Base-by-base conservation (phyloP, 2,113 vertebrate species). In the Pseudorasbora parva region DNA sequence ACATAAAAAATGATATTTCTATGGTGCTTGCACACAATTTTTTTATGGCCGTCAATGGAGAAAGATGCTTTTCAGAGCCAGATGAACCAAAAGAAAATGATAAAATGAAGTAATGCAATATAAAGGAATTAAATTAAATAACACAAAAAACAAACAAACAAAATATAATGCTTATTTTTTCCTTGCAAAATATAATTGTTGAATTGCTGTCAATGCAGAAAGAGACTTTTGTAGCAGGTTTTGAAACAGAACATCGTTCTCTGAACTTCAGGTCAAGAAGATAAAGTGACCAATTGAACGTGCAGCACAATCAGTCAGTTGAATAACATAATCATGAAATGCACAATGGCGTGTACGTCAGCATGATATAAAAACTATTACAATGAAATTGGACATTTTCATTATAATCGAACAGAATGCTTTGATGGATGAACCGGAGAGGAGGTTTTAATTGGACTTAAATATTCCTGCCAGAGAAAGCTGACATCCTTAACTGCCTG, bases 341-440 rank as follows among this genome's bases (percentile, higher is more conserved):
- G 8, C 1, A 2, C 30, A 68, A 11, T 11, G 8, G 37, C 21
- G 4, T 10, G 30, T 17, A 30, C 30, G n/a, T n/a, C n/a, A n/a
- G n/a, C n/a, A n/a, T 30, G 3, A 30, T 30, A 30, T 30, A 27
- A 57, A 68, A 7, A 5, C 23, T 9, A 78, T n/a, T 27, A 41
- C 43, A 69, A 71, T n/a, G 14, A 21, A 71, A 10, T 41, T 21
- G 17, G 30, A 68, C 64, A 68, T 37, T n/a, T 68, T 21, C 33
- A 84, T 84, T 57, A 59, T 33, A 56, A 21, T 56, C 12, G 15
- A 15, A 59, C 47, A 25, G 19, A n/a, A 82, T 11, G 57, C 56
- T 7, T 37, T 80, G 68, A 86, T 23, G 33, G 17, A 79, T 73
- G 47, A 60, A 71, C 60, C 19, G 17, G 4, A n/a, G 0, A 6